A percentile compares a stretch with the other conserved stretches of the same genome.
Evolutionary conservation across 2,888 invertebrate species (phyloP).

Genomic region (Lasioglossum zephyrum): DNA sequence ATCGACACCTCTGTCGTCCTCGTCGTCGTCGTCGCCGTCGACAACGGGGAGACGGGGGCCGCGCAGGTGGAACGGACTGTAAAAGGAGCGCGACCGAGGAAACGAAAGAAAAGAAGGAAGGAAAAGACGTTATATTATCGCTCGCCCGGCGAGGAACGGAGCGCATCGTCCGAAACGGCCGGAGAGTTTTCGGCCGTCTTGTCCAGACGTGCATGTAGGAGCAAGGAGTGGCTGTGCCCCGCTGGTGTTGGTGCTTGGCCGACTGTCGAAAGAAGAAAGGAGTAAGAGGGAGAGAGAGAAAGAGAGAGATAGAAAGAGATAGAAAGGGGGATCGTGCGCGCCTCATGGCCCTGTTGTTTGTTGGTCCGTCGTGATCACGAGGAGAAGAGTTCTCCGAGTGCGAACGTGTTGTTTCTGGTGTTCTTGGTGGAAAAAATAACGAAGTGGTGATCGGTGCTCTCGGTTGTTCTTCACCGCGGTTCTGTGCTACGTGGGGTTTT

Average conservation of each 20-base stretch:
- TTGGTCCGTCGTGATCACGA: slow-evolving; percentile 65
- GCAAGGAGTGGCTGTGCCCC: slow-evolving; percentile 60
- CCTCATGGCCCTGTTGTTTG: slow-evolving; percentile 70
- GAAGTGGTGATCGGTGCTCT: slow-evolving; percentile 64
- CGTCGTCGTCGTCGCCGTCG: slow-evolving; percentile 12
- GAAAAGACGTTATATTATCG: not conserved
- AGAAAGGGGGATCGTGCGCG: slow-evolving; percentile 50
- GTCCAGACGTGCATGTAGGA: slow-evolving; percentile 45
- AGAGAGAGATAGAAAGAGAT: slow-evolving; percentile 10
- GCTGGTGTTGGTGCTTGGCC: slow-evolving; percentile 36
- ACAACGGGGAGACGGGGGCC: slow-evolving; percentile 38
- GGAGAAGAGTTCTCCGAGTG: slow-evolving; percentile 45
- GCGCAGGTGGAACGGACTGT: slow-evolving; percentile 53
- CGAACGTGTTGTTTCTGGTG: slow-evolving; percentile 51
- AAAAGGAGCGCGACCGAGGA: slow-evolving; percentile 55
- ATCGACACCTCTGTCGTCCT: not conserved
- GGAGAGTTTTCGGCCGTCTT: slow-evolving; percentile 39
- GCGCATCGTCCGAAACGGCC: not conserved
- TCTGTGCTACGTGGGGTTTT: slow-evolving; percentile 62
- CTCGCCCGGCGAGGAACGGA: not conserved
- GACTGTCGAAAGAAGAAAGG: slow-evolving; percentile 41
- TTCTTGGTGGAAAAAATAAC: slow-evolving; percentile 56
- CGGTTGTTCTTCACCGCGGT: slow-evolving; percentile 53
- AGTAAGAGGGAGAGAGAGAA: slow-evolving; percentile 17
- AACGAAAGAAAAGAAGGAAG: slow-evolving; percentile 37